phyloP scores from a whole-genome alignment of 2,113 vertebrate genomes.

The Donacobius atricapilla region DNA sequence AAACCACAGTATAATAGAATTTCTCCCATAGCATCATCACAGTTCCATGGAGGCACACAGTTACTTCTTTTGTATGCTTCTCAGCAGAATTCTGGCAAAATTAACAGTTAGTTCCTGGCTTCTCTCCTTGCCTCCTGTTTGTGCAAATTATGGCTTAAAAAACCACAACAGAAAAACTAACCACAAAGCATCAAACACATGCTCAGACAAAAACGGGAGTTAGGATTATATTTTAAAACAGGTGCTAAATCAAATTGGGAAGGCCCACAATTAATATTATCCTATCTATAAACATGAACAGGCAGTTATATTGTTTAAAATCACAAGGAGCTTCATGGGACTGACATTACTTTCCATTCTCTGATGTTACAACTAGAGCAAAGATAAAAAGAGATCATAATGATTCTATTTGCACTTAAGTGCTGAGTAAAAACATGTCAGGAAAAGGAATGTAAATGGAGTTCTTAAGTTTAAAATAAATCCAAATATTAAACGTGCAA shows the following conservation, averaged over 20 bases:
- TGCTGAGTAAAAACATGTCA: neutral
- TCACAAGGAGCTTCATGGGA: neutral
- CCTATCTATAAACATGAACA: neutral
- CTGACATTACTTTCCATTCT: neutral
- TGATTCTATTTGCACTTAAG: neutral
- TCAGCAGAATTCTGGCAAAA: neutral
- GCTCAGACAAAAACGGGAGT: neutral
- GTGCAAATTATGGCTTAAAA: neutral
- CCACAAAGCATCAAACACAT: neutral
- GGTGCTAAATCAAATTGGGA: neutral
- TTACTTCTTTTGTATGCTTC: neutral
- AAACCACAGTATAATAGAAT: neutral
- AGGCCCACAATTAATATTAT: rapidly evolving
- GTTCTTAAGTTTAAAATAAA: neutral
- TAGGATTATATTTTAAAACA: neutral
- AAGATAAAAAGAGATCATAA: neutral
- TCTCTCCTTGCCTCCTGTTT: neutral
- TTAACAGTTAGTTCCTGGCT: neutral
- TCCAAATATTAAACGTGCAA: neutral
- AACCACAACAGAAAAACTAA: neutral
- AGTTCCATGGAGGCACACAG: neutral
- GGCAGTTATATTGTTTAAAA: neutral
- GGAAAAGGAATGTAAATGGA: neutral
- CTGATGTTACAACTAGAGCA: neutral
- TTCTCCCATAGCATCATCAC: neutral